phyloP scores from a whole-genome alignment of 2,797 vertebrate genomes.

The Myotis findleyi region DNA sequence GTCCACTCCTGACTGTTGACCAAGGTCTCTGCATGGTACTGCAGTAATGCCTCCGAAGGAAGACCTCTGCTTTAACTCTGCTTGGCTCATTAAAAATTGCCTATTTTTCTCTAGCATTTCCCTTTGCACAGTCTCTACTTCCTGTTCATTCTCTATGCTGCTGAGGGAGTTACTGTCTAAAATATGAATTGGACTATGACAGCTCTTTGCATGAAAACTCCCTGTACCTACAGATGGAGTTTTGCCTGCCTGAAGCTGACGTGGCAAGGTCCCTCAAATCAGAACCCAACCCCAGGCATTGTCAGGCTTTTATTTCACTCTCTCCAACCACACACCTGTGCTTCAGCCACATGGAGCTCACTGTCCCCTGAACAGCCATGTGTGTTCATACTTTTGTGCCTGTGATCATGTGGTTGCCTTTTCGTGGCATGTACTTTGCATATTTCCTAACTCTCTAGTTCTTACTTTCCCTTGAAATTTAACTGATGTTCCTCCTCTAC shows the following conservation, averaged over 20 bases:
- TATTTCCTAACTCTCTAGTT: not conserved
- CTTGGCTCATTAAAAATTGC: not conserved
- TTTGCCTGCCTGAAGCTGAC: not conserved
- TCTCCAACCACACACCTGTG: not conserved
- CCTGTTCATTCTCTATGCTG: not conserved
- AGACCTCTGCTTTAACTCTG: not conserved
- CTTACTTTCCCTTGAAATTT: not conserved
- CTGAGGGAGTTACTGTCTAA: not conserved
- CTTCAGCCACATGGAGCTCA: not conserved
- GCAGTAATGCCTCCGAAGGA: not conserved
- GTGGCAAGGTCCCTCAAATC: not conserved
- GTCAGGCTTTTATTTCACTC: no score
- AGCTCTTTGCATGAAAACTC: not conserved
- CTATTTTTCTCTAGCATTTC: not conserved
- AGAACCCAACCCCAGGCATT: not conserved
- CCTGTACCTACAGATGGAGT: not conserved
- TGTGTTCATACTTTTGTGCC: not conserved
- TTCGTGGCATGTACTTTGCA: not conserved
- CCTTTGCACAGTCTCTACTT: not conserved
- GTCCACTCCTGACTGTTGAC: not conserved
- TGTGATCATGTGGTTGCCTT: not conserved
- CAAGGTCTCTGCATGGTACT: accelerated
- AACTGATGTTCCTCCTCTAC: not conserved
- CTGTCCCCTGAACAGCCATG: accelerated
- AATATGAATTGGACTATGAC: not conserved